Evolutionary conservation across 2,113 vertebrate genomes (phyloP), one percentile per base, ranked within the genome.

Genomic region (Corythaeola cristata): DNA sequence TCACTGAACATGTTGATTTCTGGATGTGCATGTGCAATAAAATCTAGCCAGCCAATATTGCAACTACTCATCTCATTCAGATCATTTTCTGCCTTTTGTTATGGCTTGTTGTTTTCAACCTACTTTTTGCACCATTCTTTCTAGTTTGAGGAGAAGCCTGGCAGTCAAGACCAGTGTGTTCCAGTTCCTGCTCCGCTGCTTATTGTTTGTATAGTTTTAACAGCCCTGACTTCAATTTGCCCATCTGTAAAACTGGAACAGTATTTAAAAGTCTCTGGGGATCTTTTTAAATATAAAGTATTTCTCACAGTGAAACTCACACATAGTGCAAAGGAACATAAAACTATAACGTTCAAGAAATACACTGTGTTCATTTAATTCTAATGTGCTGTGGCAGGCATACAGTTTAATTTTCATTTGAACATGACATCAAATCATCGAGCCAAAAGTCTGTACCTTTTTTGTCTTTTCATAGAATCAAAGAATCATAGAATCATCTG

Each of bases 21-120:
- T 95, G 88, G 33, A 86, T 23, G 17, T 84, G 82, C 47, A 17
- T 33, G 66, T 69, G 85, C 77, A 96, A 88, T 92, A 93, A 92
- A 93, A 93, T 53, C 49, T 41, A 80, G 62, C 17, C 39, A 41
- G 66, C 89, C 94, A 86, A 79, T 75, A 84, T 41, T 50, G 69
- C 26, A 59, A 14, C 44, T 85, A 55, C 81, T 87, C 58, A 50
- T 94, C 62, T 89, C 62, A 81, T 87, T 97, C 86, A 95, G 77
- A 89, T 85, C 0, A 28, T 81, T 83, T 96, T 88, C 63, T 88
- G 44, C 63, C 27, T 81, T 91, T 87, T 91, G 23, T 79, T 94
- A 52, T 27, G 52, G 56, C n/a, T 95, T 91, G 88, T 87, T 93
- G 82, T 95, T 95, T 96, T 79, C 73, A 92, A 30, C 59, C n/a